These are phyloP conservation scores for Dusona sp. DNA, from an alignment of 2,888 invertebrate genomes.

Conservation along the genomic window DNA sequence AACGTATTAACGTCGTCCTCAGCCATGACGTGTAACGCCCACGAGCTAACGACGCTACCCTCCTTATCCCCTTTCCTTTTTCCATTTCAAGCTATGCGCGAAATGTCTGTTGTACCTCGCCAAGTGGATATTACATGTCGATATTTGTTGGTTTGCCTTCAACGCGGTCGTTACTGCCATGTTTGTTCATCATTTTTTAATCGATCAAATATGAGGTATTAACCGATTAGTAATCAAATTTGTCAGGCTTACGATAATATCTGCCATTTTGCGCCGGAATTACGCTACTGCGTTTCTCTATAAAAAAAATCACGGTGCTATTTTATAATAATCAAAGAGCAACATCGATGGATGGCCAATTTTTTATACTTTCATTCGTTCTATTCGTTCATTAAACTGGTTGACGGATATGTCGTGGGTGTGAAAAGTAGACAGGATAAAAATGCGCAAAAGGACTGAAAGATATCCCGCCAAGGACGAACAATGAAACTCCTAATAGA, in stretches of 20 bases:
- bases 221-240: slow-evolving; percentile 8
- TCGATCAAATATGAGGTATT: slow-evolving; percentile 5
- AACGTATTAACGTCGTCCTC: slow-evolving; percentile 76
- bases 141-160: slow-evolving; percentile 1
- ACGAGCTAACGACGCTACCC: slow-evolving; percentile 62
- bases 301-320: not conserved
- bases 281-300: not conserved
- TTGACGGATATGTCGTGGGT: not conserved
- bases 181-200: not conserved
- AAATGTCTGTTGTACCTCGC: slow-evolving; percentile 22
- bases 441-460: slow-evolving; percentile 9
- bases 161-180: not conserved
- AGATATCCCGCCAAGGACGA: slow-evolving; percentile 77
- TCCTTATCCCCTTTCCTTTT: not conserved
- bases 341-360: not conserved
- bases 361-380: not conserved
- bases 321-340: not conserved
- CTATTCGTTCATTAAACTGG: slow-evolving; percentile 14
- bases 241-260: not conserved
- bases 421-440: slow-evolving; percentile 10
- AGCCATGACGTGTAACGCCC: slow-evolving; percentile 69
- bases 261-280: not conserved
- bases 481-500: slow-evolving; percentile 83
- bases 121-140: slow-evolving; percentile 2
- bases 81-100: not conserved